Evolutionary conservation across 2,797 vertebrate genomes (phyloP), one percentile per base, ranked within the genome.

Genomic region (Martes flavigula): DNA sequence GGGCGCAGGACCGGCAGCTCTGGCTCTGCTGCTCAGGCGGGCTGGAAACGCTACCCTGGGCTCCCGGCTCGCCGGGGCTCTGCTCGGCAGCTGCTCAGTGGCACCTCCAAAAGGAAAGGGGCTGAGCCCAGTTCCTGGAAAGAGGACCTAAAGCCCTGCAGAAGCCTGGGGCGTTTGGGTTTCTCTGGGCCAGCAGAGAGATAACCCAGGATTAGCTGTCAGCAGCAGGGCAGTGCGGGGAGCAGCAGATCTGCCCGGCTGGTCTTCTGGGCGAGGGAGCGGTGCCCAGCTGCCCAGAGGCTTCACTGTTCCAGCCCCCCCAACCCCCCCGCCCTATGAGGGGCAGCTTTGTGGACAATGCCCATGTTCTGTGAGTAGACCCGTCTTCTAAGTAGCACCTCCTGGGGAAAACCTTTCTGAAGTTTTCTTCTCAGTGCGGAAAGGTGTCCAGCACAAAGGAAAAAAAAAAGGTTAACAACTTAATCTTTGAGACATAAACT

Each of bases 171-270:
- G 95, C 78, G 83, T 93, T 96, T 88, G 83, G 78, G 64, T 98
- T 98, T 98, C 97, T 96, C 84, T 87, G 86, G 90, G 73, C 56
- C 77, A 58, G 85, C 77, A 6, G 20, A 38, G 68, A 83, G 97
- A 98, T 98, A 97, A 95, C 96, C 90, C 54, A 66, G 78, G 96
- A 96, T 98, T 98, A 88, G 0, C 60, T 82, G 92, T 68, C 82
- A 58, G 90, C 92, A 93, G 93, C 97, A 96, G 95, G 43, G 72
- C 9, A 51, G 15, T 3, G 18, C 68, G 32, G 62, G 32, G 40
- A 23, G 14, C 73, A 58, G 0, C 15, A 9, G 78, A 70, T 4
- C 58, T 18, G 81, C 17, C 48, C 3, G 3, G 38, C 25, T 64
- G 60, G 54, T 54, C 62, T 25, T 13, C 23, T 13, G 85, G 46